Conservation (phyloP, 2,888 invertebrate genomes). For the Heteropelma amictum region DNA sequence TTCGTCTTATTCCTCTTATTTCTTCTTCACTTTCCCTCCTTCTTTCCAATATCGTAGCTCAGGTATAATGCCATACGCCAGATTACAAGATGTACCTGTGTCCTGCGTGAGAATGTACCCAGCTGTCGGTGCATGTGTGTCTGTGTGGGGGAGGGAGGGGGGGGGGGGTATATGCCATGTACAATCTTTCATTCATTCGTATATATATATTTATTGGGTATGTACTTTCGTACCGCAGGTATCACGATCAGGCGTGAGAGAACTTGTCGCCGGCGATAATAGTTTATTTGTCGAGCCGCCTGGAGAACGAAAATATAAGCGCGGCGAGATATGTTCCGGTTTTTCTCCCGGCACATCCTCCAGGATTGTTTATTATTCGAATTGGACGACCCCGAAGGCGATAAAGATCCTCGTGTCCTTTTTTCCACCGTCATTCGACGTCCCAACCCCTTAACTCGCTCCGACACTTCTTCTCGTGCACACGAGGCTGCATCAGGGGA, state of each 20-base stretch:
- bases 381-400: constrained; percentile 76
- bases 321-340: constrained; percentile 75
- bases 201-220: constrained; percentile 41
- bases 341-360: constrained; percentile 55
- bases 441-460: constrained; percentile 46
- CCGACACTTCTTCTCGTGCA: constrained; percentile 46
- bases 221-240: too few species aligned
- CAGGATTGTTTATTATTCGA: constrained; percentile 77
- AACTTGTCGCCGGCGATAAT: constrained; percentile 77
- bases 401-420: constrained; percentile 76
- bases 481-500: too few species aligned
- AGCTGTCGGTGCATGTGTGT: neutral
- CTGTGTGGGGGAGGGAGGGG: neutral
- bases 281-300: constrained; percentile 76
- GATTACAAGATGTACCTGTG: constrained; percentile 42
- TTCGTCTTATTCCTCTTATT: constrained; percentile 19
- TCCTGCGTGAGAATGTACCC: neutral
- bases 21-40: constrained; percentile 8
- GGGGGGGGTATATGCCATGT: too few species aligned
- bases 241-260: constrained; percentile 74
- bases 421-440: constrained; percentile 55
- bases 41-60: constrained; percentile 36
- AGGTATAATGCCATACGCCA: constrained; percentile 24
- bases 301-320: constrained; percentile 62
- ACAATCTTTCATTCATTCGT: too few species aligned